These are phyloP conservation scores for Tachuris rubrigastra DNA, from an alignment of 2,113 vertebrate genomes.

Conservation along the genomic window DNA sequence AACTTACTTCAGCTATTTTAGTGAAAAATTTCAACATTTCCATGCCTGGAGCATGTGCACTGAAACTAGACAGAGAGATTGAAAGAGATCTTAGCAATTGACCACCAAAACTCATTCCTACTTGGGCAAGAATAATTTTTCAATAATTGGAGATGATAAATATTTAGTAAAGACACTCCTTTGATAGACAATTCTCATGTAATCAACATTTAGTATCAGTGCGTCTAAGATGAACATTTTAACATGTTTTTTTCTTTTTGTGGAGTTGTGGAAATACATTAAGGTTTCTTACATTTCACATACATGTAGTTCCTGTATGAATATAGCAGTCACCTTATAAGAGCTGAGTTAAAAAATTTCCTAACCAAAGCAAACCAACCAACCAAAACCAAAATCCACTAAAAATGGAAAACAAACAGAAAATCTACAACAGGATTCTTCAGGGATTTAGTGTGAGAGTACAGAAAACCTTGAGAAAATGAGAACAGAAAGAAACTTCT, in stretches of 20 bases:
- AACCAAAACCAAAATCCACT: neutral
- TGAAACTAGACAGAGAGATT: neutral
- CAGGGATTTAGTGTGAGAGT: neutral
- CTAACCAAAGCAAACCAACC: neutral
- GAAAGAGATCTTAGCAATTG: neutral
- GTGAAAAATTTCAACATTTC: neutral
- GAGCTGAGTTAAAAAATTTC: neutral
- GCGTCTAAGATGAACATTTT: neutral
- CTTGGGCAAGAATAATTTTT: neutral
- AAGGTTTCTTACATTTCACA: neutral
- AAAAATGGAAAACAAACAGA: neutral
- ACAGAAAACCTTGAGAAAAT: neutral
- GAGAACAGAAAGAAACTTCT: neutral
- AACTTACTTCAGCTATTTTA: neutral
- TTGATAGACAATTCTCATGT: neutral
- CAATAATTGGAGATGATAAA: neutral
- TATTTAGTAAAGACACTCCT: rapidly evolving
- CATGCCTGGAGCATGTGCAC: rapidly evolving
- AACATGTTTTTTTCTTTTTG: neutral
- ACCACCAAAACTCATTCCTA: neutral
- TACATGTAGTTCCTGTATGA: neutral
- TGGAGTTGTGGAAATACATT: rapidly evolving
- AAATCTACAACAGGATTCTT: neutral
- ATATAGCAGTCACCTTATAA: neutral
- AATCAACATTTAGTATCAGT: neutral